Conservation (phyloP, 1,140 invertebrate species). For the Procambarus clarkii region DNA sequence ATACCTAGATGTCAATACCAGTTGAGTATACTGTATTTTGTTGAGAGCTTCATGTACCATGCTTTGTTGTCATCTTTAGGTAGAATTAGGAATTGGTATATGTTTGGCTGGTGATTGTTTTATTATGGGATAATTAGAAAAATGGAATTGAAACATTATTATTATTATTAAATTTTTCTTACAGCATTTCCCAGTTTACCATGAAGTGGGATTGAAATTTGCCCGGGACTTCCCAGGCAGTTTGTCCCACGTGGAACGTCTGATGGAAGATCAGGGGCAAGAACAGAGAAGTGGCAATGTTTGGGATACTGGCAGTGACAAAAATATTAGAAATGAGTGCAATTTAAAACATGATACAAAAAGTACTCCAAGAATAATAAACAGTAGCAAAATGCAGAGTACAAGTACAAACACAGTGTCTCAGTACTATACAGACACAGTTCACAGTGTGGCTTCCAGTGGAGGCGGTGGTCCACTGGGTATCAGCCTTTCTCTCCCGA, state of each 20-base stretch:
- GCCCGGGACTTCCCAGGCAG: constrained; percentile 84
- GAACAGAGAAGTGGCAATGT: background rate
- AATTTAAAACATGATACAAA: background rate
- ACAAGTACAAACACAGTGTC: background rate
- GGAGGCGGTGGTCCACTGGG: background rate
- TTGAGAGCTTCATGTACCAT: too few species aligned
- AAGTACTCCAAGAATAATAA: background rate
- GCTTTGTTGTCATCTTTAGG: too few species aligned
- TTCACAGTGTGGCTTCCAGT: background rate
- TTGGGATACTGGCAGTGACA: background rate
- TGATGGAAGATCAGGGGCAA: constrained; percentile 39
- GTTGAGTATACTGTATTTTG: too few species aligned
- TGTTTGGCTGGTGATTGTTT: too few species aligned
- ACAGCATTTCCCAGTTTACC: constrained; percentile 71
- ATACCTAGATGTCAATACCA: too few species aligned
- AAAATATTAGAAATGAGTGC: background rate
- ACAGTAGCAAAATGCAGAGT: background rate
- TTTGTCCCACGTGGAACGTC: constrained; percentile 73
- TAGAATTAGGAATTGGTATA: too few species aligned
- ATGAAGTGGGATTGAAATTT: constrained; percentile 86
- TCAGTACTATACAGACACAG: background rate
- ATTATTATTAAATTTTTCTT: background rate
- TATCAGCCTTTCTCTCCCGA: constrained; percentile 37
- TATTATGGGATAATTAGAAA: too few species aligned
- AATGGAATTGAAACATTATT: too few species aligned